Conservation (phyloP, 1,140 invertebrate genomes). For the Drosophila subpulchrella region DNA sequence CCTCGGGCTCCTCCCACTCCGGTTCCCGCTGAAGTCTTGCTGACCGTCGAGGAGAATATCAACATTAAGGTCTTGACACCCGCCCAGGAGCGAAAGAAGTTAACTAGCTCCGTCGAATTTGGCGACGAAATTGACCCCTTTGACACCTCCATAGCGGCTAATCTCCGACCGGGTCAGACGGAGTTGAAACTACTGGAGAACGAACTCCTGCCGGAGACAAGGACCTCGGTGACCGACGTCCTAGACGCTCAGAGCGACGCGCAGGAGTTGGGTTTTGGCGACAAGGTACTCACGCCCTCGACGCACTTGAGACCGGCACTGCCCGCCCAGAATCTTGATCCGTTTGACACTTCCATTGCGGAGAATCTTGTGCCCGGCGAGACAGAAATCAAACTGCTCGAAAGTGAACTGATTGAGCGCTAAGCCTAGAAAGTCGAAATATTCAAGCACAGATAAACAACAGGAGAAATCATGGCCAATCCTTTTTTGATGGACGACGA, state of each 20-base stretch:
- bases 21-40: slow-evolving; percentile 85
- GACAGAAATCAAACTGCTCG: slow-evolving; percentile 90
- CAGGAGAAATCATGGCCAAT: slow-evolving; percentile 87
- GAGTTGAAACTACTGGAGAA: slow-evolving; percentile 89
- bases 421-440: slow-evolving; percentile 27
- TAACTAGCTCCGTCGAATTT: slow-evolving; percentile 29
- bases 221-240: slow-evolving; percentile 58
- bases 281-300: slow-evolving; percentile 80
- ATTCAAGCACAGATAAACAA: slow-evolving; percentile 33
- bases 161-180: slow-evolving; percentile 90
- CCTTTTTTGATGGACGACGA: slow-evolving; percentile 91
- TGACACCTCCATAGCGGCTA: slow-evolving; percentile 91
- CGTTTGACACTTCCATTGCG: slow-evolving; percentile 92
- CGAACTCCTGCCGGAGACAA: slow-evolving; percentile 75
- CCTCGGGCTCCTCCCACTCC: slow-evolving; percentile 85
- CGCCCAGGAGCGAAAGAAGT: slow-evolving; percentile 79
- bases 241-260: slow-evolving; percentile 83
- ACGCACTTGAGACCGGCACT: slow-evolving; percentile 45
- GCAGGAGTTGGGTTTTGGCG: slow-evolving; percentile 81
- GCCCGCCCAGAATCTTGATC: slow-evolving; percentile 86
- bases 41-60: slow-evolving; percentile 87
- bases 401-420: slow-evolving; percentile 88
- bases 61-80: slow-evolving; percentile 89
- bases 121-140: slow-evolving; percentile 88
- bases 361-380: slow-evolving; percentile 90